phyloP scores from a whole-genome alignment of 2,888 invertebrate species.

The Hipparchia sbordonii region DNA sequence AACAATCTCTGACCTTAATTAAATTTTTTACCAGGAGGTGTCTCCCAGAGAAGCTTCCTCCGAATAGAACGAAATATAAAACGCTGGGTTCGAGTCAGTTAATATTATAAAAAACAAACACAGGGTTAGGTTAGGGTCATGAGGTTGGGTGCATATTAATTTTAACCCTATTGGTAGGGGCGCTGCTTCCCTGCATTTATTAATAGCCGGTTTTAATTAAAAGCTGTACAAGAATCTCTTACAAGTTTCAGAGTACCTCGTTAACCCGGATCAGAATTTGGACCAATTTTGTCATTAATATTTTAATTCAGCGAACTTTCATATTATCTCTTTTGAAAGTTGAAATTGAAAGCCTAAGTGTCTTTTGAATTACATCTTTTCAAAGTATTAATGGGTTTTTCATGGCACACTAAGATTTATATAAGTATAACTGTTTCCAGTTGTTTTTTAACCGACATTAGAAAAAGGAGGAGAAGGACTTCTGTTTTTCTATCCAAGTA shows the following conservation, averaged over 20 bases:
- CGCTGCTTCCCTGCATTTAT: slow-evolving; percentile 2
- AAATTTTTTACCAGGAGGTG: too few relatives aligned
- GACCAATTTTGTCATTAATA: slow-evolving; percentile 37
- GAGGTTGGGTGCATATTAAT: not conserved
- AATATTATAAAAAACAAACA: too few relatives aligned
- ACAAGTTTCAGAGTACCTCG: slow-evolving; percentile 35
- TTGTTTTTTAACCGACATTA: too few relatives aligned
- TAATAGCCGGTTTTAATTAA: slow-evolving; percentile 34
- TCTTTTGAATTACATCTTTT: not conserved
- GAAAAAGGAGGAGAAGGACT: too few relatives aligned
- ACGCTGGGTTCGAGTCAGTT: too few relatives aligned
- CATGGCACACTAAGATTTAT: not conserved
- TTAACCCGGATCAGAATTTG: slow-evolving; percentile 36
- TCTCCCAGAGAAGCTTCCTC: too few relatives aligned
- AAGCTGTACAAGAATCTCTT: slow-evolving; percentile 33
- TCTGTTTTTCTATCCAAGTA: too few relatives aligned
- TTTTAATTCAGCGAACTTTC: slow-evolving; percentile 30
- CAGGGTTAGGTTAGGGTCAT: not conserved
- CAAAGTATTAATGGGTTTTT: not conserved
- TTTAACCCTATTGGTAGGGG: not conserved
- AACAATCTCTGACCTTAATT: too few relatives aligned
- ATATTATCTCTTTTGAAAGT: slow-evolving; percentile 28
- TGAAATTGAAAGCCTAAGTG: slow-evolving; percentile 25
- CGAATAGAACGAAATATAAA: too few relatives aligned
- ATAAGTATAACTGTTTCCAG: too few relatives aligned